Percentiles rank a stretch among this genome's conserved stretches.
These are phyloP conservation scores for human (Homo sapiens) DNA, from an alignment of 2,113 vertebrate genomes.

Conservation along the genomic window GRCh38 chr12:83220001-83220500, in stretches of 20 bases:
- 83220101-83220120: neutral
- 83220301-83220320: neutral
- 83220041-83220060: neutral
- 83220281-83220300: neutral
- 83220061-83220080: conserved; percentile 1
- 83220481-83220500: neutral
- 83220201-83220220: neutral
- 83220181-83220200: neutral
- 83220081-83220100: neutral
- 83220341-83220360: neutral
- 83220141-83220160: neutral
- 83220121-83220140: neutral
- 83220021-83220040: conserved; percentile 24
- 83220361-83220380: neutral
- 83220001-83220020: neutral
- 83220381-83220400: neutral
- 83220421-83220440: neutral
- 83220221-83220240: neutral
- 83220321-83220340: neutral
- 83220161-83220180: neutral
- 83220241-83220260: neutral
- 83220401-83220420: conserved; percentile 19
- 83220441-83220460: neutral
- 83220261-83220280: neutral
- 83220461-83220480: neutral